These are phyloP conservation scores for Cynocephalus volans DNA, from an alignment of 2,113 vertebrate species.

Conservation along the genomic window DNA sequence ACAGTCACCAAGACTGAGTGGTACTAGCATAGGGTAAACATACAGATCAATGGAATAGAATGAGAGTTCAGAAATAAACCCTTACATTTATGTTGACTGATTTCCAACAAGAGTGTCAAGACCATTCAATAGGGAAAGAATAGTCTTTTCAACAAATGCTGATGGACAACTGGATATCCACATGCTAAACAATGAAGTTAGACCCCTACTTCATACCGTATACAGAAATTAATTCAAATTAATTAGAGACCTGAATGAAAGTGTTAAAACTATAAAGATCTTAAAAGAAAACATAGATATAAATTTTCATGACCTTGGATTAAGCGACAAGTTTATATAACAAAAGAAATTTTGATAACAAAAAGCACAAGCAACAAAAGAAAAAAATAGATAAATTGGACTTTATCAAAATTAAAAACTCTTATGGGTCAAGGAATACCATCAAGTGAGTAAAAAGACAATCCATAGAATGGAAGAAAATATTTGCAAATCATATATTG, in stretches of 20 bases:
- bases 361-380: not conserved
- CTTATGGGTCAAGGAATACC: not conserved
- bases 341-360: not conserved
- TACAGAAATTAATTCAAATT: not conserved
- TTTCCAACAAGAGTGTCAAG: not conserved
- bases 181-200: not conserved
- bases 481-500: not conserved
- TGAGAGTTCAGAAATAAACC: not conserved
- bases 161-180: not conserved
- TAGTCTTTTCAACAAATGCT: not conserved
- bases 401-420: not conserved
- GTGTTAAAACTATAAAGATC: not conserved
- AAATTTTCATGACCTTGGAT: not conserved
- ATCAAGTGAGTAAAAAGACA: not conserved
- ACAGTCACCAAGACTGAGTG: not conserved
- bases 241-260: not conserved
- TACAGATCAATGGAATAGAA: not conserved
- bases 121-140: not conserved
- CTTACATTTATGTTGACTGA: not conserved
- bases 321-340: not conserved
- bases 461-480: not conserved
- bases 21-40: not conserved
- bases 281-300: not conserved
- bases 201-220: not conserved
- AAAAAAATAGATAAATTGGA: not conserved